A percentile compares a stretch with the other conserved stretches of the same genome.
Evolutionary conservation across 2,113 vertebrate genomes (phyloP).

Genomic region (Okapia johnstoni): DNA sequence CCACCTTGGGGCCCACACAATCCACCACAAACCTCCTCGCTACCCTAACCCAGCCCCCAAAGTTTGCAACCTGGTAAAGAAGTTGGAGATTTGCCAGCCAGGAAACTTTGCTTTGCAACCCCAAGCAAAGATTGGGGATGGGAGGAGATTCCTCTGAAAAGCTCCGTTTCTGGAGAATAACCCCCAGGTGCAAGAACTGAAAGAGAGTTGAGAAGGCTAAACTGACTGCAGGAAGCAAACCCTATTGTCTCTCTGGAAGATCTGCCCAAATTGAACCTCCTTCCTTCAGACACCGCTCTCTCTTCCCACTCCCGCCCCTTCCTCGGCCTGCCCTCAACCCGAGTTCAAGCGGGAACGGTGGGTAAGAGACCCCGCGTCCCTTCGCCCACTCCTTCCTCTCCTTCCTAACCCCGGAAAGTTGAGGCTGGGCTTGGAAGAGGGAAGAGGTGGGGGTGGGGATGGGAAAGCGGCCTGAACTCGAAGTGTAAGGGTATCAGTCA

Average conservation of each 20-base stretch:
- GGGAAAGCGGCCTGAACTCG: constrained; percentile 84
- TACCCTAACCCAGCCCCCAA: constrained; percentile 7
- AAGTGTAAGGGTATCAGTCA: constrained; percentile 92
- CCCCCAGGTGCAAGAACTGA: constrained; percentile 34
- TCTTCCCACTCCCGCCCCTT: not conserved
- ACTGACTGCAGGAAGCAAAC: constrained; percentile 4
- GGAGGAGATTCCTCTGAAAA: not conserved
- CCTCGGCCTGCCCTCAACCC: not conserved
- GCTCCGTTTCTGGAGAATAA: constrained; percentile 34
- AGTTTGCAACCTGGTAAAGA: constrained; percentile 67
- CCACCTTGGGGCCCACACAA: constrained; percentile 20
- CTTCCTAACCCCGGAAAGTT: constrained; percentile 78
- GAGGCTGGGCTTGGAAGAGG: constrained; percentile 56
- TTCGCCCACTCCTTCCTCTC: not conserved
- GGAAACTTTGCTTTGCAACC: constrained; percentile 51
- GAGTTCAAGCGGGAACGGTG: not conserved
- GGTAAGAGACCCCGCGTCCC: not conserved
- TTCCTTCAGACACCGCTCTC: not conserved
- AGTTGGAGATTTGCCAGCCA: constrained; percentile 47
- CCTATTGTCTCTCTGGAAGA: constrained; percentile 59
- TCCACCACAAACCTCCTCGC: not conserved
- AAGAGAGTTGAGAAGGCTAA: not conserved
- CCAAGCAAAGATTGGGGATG: constrained; percentile 50
- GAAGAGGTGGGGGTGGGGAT: constrained; percentile 69
- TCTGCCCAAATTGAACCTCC: constrained; percentile 53